phyloP scores from a whole-genome alignment of 2,888 invertebrate genomes.

The Sabellastarte sp. region DNA sequence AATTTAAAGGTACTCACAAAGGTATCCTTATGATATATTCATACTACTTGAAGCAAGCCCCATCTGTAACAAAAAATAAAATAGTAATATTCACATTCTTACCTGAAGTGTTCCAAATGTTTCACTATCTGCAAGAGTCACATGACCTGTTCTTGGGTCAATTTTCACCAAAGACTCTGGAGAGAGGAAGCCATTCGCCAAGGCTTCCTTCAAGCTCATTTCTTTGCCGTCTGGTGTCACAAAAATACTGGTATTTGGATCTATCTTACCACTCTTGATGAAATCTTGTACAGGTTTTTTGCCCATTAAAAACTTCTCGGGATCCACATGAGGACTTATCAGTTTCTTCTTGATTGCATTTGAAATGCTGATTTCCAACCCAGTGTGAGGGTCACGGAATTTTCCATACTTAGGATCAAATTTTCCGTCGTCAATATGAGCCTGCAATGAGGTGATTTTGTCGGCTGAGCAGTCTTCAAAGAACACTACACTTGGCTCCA shows the following conservation, averaged over 20 bases:
- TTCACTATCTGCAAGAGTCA: constrained; percentile 37
- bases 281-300: neutral
- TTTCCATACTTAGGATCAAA: constrained; percentile 67
- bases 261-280: constrained; percentile 2
- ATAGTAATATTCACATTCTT: no score
- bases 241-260: constrained; percentile 7
- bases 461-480: constrained; percentile 48
- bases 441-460: constrained; percentile 43
- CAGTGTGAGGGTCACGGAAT: constrained; percentile 68
- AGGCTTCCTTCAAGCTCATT: constrained; percentile 64
- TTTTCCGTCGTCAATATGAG: constrained; percentile 45
- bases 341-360: constrained; percentile 80
- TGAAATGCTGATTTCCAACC: constrained; percentile 65
- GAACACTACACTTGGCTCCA: constrained; percentile 46
- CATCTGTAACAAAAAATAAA: no score
- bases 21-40: no score
- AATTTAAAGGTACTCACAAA: no score
- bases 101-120: no score
- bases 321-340: constrained; percentile 40
- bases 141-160: constrained; percentile 38
- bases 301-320: neutral
- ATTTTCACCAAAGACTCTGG: constrained; percentile 68
- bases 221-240: constrained; percentile 61
- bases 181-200: constrained; percentile 71
- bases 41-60: no score